A percentile compares a stretch with the other conserved stretches of the same genome.
phyloP scores from a whole-genome alignment of 2,797 vertebrate genomes.

The Pipistrellus nathusii region DNA sequence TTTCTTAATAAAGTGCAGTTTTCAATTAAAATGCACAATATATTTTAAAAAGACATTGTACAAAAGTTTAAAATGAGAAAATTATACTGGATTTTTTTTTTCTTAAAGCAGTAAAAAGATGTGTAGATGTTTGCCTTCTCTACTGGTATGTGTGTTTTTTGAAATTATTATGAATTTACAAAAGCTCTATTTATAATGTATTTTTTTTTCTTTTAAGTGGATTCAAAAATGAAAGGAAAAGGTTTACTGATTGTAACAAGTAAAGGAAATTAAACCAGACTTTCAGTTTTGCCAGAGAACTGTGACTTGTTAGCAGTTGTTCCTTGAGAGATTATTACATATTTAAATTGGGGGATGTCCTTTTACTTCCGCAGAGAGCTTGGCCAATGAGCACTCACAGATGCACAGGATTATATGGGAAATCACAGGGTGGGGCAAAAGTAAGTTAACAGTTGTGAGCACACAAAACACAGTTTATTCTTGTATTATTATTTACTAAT shows the following conservation, averaged over 20 bases:
- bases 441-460: not conserved
- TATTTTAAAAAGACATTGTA: slow-evolving; percentile 85
- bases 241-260: not conserved
- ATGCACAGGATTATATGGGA: not conserved
- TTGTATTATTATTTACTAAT: not conserved
- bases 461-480: not conserved
- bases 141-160: slow-evolving; percentile 79
- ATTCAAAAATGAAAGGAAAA: slow-evolving; percentile 5
- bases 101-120: slow-evolving; percentile 77
- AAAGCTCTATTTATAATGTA: not conserved
- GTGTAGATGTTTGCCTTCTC: slow-evolving; percentile 73
- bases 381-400: not conserved
- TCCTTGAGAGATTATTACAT: not conserved
- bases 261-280: not conserved
- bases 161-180: slow-evolving; percentile 37
- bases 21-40: slow-evolving; percentile 86
- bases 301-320: not conserved
- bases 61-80: slow-evolving; percentile 74
- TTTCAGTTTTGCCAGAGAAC: slow-evolving; percentile 32
- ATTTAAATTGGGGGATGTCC: not conserved
- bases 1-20: slow-evolving; percentile 84
- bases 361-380: not conserved
- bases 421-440: not conserved
- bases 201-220: not conserved
- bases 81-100: slow-evolving; percentile 74